Evolutionary conservation across 2,113 vertebrate genomes (phyloP).

Genomic region (Ophthalmolycus amberensis): DNA sequence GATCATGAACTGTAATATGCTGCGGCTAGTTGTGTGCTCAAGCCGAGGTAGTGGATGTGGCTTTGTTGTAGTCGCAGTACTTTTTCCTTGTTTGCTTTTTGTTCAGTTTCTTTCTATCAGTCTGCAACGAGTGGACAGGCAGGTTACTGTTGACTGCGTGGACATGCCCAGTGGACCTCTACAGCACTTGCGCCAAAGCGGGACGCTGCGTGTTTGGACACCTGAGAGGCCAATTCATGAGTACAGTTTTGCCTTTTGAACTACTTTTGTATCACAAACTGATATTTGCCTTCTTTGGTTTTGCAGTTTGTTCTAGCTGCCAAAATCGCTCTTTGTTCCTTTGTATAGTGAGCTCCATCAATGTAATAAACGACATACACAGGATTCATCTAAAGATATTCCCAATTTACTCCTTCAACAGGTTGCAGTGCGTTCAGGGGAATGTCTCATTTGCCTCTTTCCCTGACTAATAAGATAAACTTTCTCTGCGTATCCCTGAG

Average conservation of each 20-base stretch:
- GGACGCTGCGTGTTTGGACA: constrained; percentile 70
- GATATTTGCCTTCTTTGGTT: constrained; percentile 84
- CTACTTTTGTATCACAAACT: constrained; percentile 81
- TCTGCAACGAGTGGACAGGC: constrained; percentile 73
- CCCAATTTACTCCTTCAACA: constrained; percentile 58
- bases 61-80: constrained; percentile 82
- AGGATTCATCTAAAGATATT: constrained; percentile 63
- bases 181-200: constrained; percentile 65
- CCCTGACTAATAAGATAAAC: constrained; percentile 71
- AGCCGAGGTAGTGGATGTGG: constrained; percentile 78
- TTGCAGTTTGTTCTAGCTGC: constrained; percentile 80
- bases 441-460: constrained; percentile 62
- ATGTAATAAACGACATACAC: constrained; percentile 66
- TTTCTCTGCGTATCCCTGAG: constrained; percentile 67
- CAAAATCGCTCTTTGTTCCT: constrained; percentile 80
- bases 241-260: constrained; percentile 85
- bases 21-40: constrained; percentile 78
- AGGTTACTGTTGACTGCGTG: constrained; percentile 78
- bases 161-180: constrained; percentile 71
- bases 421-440: constrained; percentile 62
- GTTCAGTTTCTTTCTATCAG: constrained; percentile 63
- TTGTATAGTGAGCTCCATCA: constrained; percentile 78
- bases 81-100: constrained; percentile 74
- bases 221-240: constrained; percentile 67
- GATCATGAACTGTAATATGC: constrained; percentile 68